A percentile compares a stretch with the other conserved stretches of the same genome.
Evolutionary conservation across 1,140 invertebrate genomes (phyloP).

Genomic region (Tetramorium simillimum): DNA sequence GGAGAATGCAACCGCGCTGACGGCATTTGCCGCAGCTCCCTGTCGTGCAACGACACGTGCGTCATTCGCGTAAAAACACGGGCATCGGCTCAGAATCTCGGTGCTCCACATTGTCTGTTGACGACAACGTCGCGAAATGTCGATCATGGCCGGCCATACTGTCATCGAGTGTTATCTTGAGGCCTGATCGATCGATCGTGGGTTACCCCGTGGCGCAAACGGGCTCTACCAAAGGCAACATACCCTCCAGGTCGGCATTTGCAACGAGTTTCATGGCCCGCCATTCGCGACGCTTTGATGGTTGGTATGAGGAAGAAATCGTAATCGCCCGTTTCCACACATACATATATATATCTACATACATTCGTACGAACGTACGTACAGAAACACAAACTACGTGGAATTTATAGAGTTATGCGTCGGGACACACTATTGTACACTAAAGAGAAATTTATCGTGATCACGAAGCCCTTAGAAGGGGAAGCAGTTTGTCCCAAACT

Average conservation of each 20-base stretch:
- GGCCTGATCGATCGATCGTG: slow-evolving; percentile 41
- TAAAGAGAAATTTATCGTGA: slow-evolving; percentile 47
- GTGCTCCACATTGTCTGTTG: not conserved
- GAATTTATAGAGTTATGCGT: slow-evolving; percentile 58
- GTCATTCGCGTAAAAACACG: not conserved
- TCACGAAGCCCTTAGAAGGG: not conserved
- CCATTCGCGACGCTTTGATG: slow-evolving; percentile 72
- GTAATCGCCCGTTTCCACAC: slow-evolving; percentile 48
- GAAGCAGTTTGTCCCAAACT: not conserved
- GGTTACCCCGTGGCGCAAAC: not conserved
- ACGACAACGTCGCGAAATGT: slow-evolving; percentile 1
- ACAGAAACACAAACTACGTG: not conserved
- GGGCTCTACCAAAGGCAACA: slow-evolving; percentile 66
- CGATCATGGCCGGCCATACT: slow-evolving; percentile 14
- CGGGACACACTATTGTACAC: not conserved
- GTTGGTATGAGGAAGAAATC: slow-evolving; percentile 68
- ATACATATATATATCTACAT: no score
- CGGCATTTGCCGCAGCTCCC: not conserved
- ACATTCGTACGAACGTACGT: not conserved
- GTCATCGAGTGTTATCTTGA: slow-evolving; percentile 41
- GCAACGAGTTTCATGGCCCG: slow-evolving; percentile 70
- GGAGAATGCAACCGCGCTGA: not conserved
- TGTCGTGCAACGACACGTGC: not conserved
- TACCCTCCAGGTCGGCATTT: slow-evolving; percentile 66
- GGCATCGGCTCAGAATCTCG: not conserved